Percentiles rank a stretch among this genome's conserved stretches.
phyloP scores from a whole-genome alignment of 2,888 invertebrate species.

The Drosophila mettleri region DNA sequence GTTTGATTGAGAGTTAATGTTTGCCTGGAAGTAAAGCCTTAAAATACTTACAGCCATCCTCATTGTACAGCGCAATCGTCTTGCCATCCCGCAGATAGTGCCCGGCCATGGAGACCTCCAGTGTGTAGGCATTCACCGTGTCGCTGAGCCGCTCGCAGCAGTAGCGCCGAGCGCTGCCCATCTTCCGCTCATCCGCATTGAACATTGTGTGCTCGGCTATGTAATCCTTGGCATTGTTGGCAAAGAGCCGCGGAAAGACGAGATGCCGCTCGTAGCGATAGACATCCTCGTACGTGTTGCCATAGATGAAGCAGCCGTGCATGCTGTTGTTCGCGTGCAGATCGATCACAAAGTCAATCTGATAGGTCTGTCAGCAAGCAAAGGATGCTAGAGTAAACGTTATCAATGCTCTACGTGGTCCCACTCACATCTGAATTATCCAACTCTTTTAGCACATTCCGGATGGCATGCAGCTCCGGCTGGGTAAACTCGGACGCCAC shows the following conservation, averaged over 20 bases:
- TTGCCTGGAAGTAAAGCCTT: too few species aligned
- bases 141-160: conserved; percentile 91
- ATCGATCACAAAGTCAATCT: conserved; percentile 97
- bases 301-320: conserved; percentile 97
- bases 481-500: conserved; percentile 95
- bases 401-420: neutral
- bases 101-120: conserved; percentile 97
- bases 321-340: conserved; percentile 97
- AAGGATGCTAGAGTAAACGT: neutral
- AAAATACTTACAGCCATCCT: conserved; percentile 94
- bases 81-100: conserved; percentile 90
- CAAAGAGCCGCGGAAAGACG: conserved; percentile 96
- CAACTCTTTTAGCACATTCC: conserved; percentile 91
- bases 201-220: conserved; percentile 94
- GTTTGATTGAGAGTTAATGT: too few species aligned
- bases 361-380: conserved; percentile 84
- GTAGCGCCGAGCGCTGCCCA: conserved; percentile 94
- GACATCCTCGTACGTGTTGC: conserved; percentile 96
- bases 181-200: conserved; percentile 94
- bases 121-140: conserved; percentile 93
- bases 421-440: conserved; percentile 90
- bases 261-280: conserved; percentile 96
- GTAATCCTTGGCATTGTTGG: conserved; percentile 95
- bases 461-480: conserved; percentile 94
- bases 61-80: conserved; percentile 93